These are phyloP conservation scores for Ariopsis seemanni DNA, from an alignment of 2,113 vertebrate species.

Conservation along the genomic window DNA sequence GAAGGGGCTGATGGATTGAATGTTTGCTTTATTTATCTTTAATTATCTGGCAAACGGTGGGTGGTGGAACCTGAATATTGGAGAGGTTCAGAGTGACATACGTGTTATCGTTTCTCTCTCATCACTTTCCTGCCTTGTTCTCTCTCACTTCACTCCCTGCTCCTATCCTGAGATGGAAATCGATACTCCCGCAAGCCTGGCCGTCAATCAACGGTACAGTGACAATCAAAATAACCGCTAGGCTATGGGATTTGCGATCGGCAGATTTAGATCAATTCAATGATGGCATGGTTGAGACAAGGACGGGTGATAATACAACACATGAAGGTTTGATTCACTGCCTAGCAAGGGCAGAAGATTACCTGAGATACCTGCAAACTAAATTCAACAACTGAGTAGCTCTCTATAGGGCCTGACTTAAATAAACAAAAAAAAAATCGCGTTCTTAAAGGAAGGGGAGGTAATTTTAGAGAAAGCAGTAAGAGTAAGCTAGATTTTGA, in stretches of 20 bases:
- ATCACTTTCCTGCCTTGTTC: slow-evolving; percentile 32
- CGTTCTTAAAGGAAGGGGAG: too few species aligned
- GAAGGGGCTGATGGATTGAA: slow-evolving; percentile 64
- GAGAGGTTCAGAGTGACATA: slow-evolving; percentile 31
- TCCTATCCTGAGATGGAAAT: slow-evolving; percentile 47
- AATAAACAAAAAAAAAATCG: too few species aligned
- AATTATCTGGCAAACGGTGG: slow-evolving; percentile 65
- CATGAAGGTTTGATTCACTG: slow-evolving; percentile 55
- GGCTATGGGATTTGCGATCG: slow-evolving; percentile 35
- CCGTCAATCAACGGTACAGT: slow-evolving; percentile 51
- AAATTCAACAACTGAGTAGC: background rate
- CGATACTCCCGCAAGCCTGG: slow-evolving; percentile 43
- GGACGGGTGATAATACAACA: slow-evolving; percentile 65
- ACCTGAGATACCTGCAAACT: background rate
- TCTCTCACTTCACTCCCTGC: slow-evolving; percentile 10
- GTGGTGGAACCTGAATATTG: slow-evolving; percentile 40
- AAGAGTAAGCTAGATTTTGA: too few species aligned
- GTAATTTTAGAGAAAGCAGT: too few species aligned
- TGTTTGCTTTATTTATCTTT: slow-evolving; percentile 68
- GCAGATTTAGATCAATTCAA: slow-evolving; percentile 45
- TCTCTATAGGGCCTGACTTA: background rate
- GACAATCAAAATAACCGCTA: slow-evolving; percentile 44
- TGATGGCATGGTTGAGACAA: slow-evolving; percentile 62
- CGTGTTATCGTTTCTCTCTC: slow-evolving; percentile 39
- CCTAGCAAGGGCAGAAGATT: slow-evolving; percentile 39